Evolutionary conservation across 2,888 invertebrate genomes (phyloP).

Genomic region (Melieria crassipennis): DNA sequence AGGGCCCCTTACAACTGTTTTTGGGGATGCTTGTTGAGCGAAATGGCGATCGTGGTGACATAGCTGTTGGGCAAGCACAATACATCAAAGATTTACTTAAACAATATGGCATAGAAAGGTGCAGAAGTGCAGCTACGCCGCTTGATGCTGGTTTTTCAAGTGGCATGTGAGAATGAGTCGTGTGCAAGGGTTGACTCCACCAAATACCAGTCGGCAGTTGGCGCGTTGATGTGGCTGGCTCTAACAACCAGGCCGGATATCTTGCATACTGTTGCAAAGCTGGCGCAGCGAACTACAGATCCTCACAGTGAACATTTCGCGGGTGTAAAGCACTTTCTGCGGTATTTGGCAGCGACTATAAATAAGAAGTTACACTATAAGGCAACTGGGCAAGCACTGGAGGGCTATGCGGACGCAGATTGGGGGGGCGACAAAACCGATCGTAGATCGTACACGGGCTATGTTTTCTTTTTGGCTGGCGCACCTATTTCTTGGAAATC

Average conservation of each 20-base stretch:
- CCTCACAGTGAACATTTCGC: constrained; percentile 7
- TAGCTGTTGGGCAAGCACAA: constrained; percentile 34
- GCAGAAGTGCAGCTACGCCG: constrained; percentile 35
- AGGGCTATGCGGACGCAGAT: constrained; percentile 8
- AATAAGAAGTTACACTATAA: constrained; percentile 15
- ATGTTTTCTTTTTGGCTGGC: constrained; percentile 22
- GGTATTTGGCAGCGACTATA: constrained; percentile 23
- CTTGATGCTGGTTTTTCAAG: constrained; percentile 35
- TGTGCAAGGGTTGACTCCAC: constrained; percentile 27
- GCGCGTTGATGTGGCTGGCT: constrained; percentile 16
- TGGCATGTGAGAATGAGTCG: constrained; percentile 21
- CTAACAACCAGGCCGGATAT: constrained; percentile 35
- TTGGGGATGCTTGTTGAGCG: constrained; percentile 38
- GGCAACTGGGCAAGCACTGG: background rate
- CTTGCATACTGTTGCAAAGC: constrained; percentile 38
- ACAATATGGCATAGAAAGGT: constrained; percentile 36
- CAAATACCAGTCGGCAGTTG: constrained; percentile 19
- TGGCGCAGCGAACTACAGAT: constrained; percentile 3
- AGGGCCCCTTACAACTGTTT: constrained; percentile 30
- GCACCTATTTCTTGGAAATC: constrained; percentile 13
- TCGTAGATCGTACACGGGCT: constrained; percentile 29
- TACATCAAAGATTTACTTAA: constrained; percentile 36
- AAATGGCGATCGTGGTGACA: constrained; percentile 35
- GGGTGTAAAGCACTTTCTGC: constrained; percentile 38
- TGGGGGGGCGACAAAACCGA: constrained; percentile 5